Conservation (phyloP, 2,888 invertebrate genomes). For the Drosophila meridionalis region DNA sequence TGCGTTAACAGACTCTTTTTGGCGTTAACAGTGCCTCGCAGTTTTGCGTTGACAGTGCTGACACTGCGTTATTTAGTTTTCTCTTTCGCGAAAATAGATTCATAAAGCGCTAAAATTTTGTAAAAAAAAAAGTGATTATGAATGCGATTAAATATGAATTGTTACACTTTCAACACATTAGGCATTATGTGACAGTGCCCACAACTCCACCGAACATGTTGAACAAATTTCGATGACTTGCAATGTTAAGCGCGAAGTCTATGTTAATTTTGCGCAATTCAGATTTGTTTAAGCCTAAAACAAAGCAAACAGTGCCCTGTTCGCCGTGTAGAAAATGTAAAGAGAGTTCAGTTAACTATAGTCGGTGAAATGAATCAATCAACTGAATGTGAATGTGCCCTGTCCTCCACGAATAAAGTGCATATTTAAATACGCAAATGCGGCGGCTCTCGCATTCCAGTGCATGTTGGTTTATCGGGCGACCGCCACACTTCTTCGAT, state of each 20-base stretch:
- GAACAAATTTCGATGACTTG: neutral
- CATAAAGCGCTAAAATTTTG: neutral
- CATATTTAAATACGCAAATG: neutral
- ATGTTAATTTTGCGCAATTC: neutral
- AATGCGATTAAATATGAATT: neutral
- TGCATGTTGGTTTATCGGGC: neutral
- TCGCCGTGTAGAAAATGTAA: neutral
- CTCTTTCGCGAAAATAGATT: neutral
- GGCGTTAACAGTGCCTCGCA: slow-evolving; percentile 1
- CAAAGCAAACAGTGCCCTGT: neutral
- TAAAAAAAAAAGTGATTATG: neutral
- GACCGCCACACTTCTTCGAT: slow-evolving; percentile 21
- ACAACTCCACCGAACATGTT: neutral
- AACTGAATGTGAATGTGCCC: neutral
- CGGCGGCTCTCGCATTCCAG: neutral
- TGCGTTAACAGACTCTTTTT: neutral
- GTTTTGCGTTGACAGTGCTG: neutral
- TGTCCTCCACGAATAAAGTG: neutral
- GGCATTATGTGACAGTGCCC: no score
- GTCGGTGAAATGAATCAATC: neutral
- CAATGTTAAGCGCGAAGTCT: neutral
- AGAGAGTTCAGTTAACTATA: neutral
- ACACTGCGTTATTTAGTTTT: neutral
- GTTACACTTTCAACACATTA: no score
- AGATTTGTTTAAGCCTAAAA: neutral